Conservation (phyloP, 2,888 invertebrate species). For the Dysmachus trigonus region DNA sequence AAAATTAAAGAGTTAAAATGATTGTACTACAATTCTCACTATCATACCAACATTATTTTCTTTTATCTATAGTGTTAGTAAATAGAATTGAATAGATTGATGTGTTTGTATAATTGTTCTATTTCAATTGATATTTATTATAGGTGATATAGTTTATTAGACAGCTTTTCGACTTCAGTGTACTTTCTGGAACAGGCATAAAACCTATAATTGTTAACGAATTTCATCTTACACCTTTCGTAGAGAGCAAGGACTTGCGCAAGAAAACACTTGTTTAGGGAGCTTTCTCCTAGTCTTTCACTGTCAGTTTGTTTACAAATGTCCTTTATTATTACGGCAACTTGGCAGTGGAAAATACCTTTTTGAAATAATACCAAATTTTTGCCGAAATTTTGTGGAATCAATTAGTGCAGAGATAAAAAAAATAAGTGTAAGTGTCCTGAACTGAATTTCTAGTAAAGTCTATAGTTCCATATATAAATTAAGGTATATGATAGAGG, state of each 20-base stretch:
- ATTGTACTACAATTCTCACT: too few relatives aligned
- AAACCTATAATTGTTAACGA: not conserved
- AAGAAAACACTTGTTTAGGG: not conserved
- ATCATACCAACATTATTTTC: too few relatives aligned
- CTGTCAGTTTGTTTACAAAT: slow-evolving; percentile 42
- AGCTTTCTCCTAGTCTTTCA: not conserved
- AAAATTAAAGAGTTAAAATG: too few relatives aligned
- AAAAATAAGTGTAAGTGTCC: slow-evolving; percentile 35
- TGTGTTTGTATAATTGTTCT: too few relatives aligned
- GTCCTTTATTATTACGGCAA: slow-evolving; percentile 35
- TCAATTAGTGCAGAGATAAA: not conserved
- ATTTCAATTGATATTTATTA: too few relatives aligned
- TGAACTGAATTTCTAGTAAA: not conserved
- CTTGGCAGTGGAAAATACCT: slow-evolving; percentile 15
- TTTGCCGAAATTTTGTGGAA: not conserved
- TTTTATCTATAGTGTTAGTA: too few relatives aligned
- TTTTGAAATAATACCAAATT: not conserved
- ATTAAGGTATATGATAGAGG: not conserved
- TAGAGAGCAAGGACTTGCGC: not conserved
- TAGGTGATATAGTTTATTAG: too few relatives aligned
- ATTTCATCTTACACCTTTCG: not conserved
- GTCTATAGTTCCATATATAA: not conserved
- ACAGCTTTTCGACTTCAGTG: not conserved
- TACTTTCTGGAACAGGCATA: not conserved
- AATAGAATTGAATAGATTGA: too few relatives aligned